phyloP scores from a whole-genome alignment of 2,113 vertebrate genomes.

The Charina bottae region DNA sequence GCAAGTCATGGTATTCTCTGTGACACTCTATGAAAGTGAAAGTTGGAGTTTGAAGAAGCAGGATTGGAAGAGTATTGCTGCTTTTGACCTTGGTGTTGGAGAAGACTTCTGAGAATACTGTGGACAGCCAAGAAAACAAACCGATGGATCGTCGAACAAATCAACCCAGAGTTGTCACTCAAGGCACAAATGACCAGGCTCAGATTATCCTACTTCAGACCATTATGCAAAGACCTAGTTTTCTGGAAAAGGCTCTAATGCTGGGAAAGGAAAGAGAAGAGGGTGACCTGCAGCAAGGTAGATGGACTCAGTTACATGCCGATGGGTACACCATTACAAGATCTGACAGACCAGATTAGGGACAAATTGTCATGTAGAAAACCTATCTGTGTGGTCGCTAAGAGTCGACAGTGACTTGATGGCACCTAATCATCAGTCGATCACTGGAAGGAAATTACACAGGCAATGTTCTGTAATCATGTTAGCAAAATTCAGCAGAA shows the following conservation, averaged over 20 bases:
- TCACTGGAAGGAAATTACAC: neutral
- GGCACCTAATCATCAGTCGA: neutral
- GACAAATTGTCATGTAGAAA: neutral
- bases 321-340: neutral
- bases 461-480: neutral
- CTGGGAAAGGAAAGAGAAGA: neutral
- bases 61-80: neutral
- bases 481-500: neutral
- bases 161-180: neutral
- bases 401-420: neutral
- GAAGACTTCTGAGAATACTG: neutral
- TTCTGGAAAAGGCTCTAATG: neutral
- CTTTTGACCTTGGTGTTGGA: neutral
- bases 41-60: neutral
- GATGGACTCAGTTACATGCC: neutral
- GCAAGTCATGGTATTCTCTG: neutral
- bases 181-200: neutral
- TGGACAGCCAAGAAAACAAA: neutral
- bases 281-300: neutral
- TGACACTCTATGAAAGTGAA: neutral
- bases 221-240: neutral
- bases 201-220: neutral
- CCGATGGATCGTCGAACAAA: neutral
- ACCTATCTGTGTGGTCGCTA: neutral
- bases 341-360: neutral